Base-by-base conservation (phyloP, 2,888 invertebrate genomes). In the Fragum fragum region DNA sequence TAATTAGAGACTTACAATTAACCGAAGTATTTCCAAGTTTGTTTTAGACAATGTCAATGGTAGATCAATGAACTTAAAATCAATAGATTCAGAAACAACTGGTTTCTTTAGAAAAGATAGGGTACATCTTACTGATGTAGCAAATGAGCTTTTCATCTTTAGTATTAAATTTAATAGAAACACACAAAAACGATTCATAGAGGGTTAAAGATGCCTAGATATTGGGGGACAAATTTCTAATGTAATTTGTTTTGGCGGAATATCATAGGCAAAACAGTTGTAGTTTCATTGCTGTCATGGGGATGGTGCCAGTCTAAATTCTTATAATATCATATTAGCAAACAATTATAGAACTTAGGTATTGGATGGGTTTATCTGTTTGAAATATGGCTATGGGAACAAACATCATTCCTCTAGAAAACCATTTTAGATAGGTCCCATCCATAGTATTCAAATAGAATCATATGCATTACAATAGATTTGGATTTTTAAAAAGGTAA, bases 61-160 rank as follows among this genome's bases (percentile, higher is more conserved):
- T 1, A 26, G 76, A 55, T 1, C 47, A 39, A n/a, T 70, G 0
- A 11, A 14, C 26, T n/a, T 70, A 7, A 70, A 76, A 39, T 75
- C 75, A 9, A 70, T 76, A 39, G 63, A 76, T 36, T 36, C 1
- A 16, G 23, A 29, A 42, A 61, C 76, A 7, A 23, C 59, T 47
- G 76, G 76, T 61, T 61, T 76, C 18, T 76, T 61, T 26, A 47
- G n/a, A 26, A 18, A n/a, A 1, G 76, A 76, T 36, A 5, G 47
- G 0, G 70, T 71, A 9, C 76, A 76, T n/a, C 57, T 76, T 32
- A 61, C 76, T 1, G 23, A 21, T 7, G 53, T 76, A 6, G 76
- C 70, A 6, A 71, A 71, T 32, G 76, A 76, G n/a, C n/a, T n/a
- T n/a, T n/a, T n/a, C n/a, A n/a, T n/a, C n/a, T n/a, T n/a, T n/a